Percentiles rank a stretch among this genome's conserved stretches.
These are phyloP conservation scores for Periplaneta americana DNA, from an alignment of 1,140 invertebrate genomes.

Conservation along the genomic window DNA sequence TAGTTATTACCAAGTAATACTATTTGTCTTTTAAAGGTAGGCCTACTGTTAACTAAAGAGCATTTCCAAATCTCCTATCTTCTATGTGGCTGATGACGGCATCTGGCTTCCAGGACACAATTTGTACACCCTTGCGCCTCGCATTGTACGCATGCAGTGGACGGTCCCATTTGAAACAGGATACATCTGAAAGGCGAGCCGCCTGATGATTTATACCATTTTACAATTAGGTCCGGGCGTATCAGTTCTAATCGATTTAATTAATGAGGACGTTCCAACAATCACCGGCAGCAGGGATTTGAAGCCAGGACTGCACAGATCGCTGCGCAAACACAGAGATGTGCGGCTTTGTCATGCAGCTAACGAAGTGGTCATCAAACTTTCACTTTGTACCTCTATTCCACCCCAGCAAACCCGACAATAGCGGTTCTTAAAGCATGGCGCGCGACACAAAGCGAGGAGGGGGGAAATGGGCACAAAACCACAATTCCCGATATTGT, in stretches of 20 bases:
- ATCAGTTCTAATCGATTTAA: not conserved
- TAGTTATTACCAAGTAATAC: too few species aligned
- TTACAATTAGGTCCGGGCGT: not conserved
- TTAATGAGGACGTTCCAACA: not conserved
- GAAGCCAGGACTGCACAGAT: not conserved
- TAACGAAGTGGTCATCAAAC: not conserved
- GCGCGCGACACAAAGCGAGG: too few species aligned
- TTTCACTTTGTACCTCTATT: not conserved
- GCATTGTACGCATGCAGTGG: not conserved
- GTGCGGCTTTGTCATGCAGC: not conserved
- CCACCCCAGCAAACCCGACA: too few species aligned
- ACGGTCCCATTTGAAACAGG: not conserved
- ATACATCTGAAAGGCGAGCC: not conserved
- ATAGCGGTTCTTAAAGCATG: too few species aligned
- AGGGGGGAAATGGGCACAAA: too few species aligned
- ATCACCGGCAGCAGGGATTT: not conserved
- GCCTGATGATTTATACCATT: not conserved
- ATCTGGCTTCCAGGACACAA: too few species aligned
- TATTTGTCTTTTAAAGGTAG: too few species aligned
- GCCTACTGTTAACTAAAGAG: too few species aligned
- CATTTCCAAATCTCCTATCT: too few species aligned
- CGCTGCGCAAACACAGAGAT: not conserved
- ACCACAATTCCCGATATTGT: too few species aligned
- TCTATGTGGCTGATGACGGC: too few species aligned
- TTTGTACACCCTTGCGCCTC: too few species aligned